These are phyloP conservation scores for Cyanistes caeruleus DNA, from an alignment of 2,113 vertebrate genomes.

Conservation along the genomic window DNA sequence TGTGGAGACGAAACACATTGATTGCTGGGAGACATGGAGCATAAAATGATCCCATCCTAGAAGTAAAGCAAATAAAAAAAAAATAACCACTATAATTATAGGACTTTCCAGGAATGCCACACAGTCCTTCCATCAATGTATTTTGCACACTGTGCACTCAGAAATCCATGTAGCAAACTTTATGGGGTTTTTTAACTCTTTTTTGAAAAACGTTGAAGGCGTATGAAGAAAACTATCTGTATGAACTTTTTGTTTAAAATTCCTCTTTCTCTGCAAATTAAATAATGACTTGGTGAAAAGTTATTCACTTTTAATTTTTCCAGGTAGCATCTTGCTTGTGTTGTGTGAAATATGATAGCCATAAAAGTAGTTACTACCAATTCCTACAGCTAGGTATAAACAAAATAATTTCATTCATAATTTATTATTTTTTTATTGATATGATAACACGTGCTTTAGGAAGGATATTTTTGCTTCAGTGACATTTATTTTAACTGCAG, in stretches of 20 bases:
- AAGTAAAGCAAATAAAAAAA: neutral
- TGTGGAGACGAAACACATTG: slow-evolving; percentile 93
- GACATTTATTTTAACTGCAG: neutral
- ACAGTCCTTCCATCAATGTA: neutral
- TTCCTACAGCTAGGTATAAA: neutral
- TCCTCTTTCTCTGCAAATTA: neutral
- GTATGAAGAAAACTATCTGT: neutral
- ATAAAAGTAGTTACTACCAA: neutral
- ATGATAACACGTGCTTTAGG: neutral
- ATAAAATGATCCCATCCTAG: slow-evolving; percentile 97
- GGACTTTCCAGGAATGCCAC: neutral
- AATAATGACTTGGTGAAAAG: neutral
- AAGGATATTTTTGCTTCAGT: neutral
- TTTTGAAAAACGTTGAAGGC: neutral
- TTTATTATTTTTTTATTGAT: neutral
- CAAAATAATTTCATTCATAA: neutral
- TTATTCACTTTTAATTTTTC: neutral
- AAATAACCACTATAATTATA: neutral
- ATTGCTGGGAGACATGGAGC: slow-evolving; percentile 93
- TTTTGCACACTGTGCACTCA: neutral
- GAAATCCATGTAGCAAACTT: neutral
- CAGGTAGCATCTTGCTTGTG: neutral
- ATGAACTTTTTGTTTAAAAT: neutral
- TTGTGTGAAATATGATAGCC: neutral
- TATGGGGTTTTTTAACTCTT: rapidly evolving